These are phyloP conservation scores for Gasteruption jaculator DNA, from an alignment of 2,888 invertebrate species.

Conservation along the genomic window DNA sequence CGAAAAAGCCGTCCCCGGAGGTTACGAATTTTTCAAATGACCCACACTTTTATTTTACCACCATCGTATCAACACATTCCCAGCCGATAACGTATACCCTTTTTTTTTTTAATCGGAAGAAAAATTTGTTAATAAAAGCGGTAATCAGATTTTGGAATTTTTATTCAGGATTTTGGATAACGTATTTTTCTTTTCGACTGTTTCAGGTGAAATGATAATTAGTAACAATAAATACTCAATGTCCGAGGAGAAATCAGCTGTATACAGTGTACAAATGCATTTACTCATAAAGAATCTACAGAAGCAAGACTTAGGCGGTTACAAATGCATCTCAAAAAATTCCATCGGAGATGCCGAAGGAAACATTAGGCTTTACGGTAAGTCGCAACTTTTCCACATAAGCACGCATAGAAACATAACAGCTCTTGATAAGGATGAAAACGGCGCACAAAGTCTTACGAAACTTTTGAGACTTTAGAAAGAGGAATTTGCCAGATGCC, in stretches of 20 bases:
- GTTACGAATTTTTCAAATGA: too few relatives aligned
- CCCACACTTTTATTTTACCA: too few relatives aligned
- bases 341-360: conserved; percentile 89
- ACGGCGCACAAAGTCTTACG: conserved; percentile 18
- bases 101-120: background rate
- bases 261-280: conserved; percentile 82
- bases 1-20: too few relatives aligned
- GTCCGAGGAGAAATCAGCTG: conserved; percentile 74
- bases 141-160: background rate
- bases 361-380: conserved; percentile 83
- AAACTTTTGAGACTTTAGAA: conserved; percentile 10
- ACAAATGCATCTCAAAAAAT: conserved; percentile 90
- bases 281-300: conserved; percentile 72
- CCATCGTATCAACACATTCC: too few relatives aligned
- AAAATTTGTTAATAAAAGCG: conserved; percentile 17
- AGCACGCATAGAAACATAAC: too few relatives aligned
- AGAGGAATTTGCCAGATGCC: conserved; percentile 14
- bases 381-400: conserved; percentile 50
- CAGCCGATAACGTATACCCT: too few relatives aligned
- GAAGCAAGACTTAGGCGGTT: conserved; percentile 75
- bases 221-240: conserved; percentile 80
- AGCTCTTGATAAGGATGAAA: conserved; percentile 11
- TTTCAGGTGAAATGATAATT: conserved; percentile 92
- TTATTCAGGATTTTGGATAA: conserved; percentile 10
- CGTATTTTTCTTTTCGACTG: background rate